Evolutionary conservation across 2,797 vertebrate genomes (phyloP), one percentile per base, ranked within the genome.

Genomic region (Clamator glandarius): DNA sequence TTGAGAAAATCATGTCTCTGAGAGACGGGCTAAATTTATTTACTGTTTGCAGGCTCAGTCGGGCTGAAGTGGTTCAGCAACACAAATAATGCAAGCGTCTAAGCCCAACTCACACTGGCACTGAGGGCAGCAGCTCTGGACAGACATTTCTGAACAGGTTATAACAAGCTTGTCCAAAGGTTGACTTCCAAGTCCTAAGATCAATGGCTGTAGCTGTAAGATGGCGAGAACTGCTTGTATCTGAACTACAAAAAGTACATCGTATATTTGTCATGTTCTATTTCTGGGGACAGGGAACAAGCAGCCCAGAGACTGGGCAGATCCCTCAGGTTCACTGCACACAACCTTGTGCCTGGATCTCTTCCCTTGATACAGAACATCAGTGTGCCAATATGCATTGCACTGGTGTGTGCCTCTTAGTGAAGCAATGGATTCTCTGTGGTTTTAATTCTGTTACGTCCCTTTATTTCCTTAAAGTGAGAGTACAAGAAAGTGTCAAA

Each of bases 351-450:
- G 15, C 28, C 18, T 50, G 12, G 13, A 41, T 72, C 51, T 73
- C 29, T 88, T 66, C 15, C 10, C 35, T 75, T 62, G 39, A 16
- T 39, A 24, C 11, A 42, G 84, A 24, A 17, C 35, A 28, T 51
- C 21, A 58, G 15, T 1, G 0, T 69, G 19, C 26, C 70, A 48
- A 6, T 25, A 46, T 0, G 0, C 14, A n/a, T 44, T 35, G 58
- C 68, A 52, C n/a, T 41, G 36, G 26, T 74, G 6, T 0, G 5
- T 59, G 15, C 28, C n/a, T 83, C 44, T 76, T 63, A 29, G 35
- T 4, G 2, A 80, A 31, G 33, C 50, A 63, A 3, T 67, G 24
- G 6, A 87, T 87, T 83, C 68, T 29, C 1, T 70, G 23, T 85
- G 11, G 10, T 63, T 87, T 73, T 25, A 77, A 3, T 80, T 85